A percentile compares a stretch with the other conserved stretches of the same genome.
Conservation (phyloP, 2,113 vertebrate genomes). For the Melozone crissalis region DNA sequence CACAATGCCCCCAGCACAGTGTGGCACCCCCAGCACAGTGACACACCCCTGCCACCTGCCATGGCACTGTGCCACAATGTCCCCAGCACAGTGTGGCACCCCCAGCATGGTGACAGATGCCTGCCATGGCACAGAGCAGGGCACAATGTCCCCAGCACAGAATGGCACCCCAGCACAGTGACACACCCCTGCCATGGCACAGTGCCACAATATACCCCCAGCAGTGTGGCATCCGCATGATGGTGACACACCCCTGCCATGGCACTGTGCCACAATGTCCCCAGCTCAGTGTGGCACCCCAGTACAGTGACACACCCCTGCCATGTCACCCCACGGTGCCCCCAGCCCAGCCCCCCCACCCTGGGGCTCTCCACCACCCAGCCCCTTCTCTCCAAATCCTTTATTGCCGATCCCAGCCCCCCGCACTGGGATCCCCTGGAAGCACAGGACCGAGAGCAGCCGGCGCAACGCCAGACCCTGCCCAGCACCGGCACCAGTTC, state of each 20-base stretch:
- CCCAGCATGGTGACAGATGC: no score
- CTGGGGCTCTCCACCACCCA: not conserved
- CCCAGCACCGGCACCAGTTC: not conserved
- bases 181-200: no score
- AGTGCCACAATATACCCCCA: no score
- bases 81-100: no score
- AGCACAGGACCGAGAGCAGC: not conserved
- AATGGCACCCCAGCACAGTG: no score
- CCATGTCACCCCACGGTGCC: not conserved
- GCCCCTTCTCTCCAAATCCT: slow-evolving; percentile 33
- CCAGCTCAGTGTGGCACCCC: not conserved
- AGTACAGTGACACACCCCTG: not conserved
- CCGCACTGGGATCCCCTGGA: not conserved
- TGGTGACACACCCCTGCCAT: accelerated
- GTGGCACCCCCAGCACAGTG: no score
- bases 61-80: no score
- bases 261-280: not conserved
- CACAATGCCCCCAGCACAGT: no score
- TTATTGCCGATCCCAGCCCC: slow-evolving; percentile 48
- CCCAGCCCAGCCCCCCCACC: not conserved
- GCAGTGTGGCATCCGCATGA: not conserved
- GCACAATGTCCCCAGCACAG: no score
- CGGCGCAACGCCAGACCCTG: not conserved
- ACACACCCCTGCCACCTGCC: no score
- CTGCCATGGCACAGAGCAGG: no score